A percentile compares a stretch with the other conserved stretches of the same genome.
Conservation (phyloP, 1,140 invertebrate genomes). For the Drosophila quadrilineata region DNA sequence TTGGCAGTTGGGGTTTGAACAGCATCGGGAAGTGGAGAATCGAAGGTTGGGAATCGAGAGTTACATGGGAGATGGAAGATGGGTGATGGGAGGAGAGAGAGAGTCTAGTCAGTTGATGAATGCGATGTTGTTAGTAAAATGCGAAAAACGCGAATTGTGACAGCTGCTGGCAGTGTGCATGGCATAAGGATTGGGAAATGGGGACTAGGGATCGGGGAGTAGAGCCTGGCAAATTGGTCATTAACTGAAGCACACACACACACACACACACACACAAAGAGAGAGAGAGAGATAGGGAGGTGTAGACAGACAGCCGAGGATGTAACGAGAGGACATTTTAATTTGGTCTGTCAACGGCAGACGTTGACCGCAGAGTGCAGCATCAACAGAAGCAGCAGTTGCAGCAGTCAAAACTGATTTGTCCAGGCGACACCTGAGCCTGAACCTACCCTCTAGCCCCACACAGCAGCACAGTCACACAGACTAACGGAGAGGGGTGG, state of each 20-base stretch:
- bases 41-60: constrained; percentile 3
- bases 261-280: neutral
- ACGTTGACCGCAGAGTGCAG: constrained; percentile 52
- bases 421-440: constrained; percentile 55
- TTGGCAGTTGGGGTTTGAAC: too few species aligned
- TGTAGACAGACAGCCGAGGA: constrained; percentile 21
- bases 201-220: neutral
- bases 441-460: neutral
- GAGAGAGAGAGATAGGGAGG: neutral
- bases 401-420: constrained; percentile 67
- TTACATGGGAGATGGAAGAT: neutral
- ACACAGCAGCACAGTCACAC: neutral
- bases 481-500: neutral
- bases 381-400: constrained; percentile 27
- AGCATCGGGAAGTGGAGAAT: neutral
- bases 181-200: neutral
- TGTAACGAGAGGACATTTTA: constrained; percentile 63
- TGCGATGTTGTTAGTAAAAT: constrained; percentile 42
- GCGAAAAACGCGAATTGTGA: constrained; percentile 59
- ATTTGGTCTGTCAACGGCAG: constrained; percentile 76
- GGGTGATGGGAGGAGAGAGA: too few species aligned
- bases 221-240: constrained; percentile 67
- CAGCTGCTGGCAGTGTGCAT: constrained; percentile 50
- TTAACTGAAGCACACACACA: constrained; percentile 54
- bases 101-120: constrained; percentile 33